Conservation (phyloP, 2,113 vertebrate species). For the Motacilla tschutschensis region DNA sequence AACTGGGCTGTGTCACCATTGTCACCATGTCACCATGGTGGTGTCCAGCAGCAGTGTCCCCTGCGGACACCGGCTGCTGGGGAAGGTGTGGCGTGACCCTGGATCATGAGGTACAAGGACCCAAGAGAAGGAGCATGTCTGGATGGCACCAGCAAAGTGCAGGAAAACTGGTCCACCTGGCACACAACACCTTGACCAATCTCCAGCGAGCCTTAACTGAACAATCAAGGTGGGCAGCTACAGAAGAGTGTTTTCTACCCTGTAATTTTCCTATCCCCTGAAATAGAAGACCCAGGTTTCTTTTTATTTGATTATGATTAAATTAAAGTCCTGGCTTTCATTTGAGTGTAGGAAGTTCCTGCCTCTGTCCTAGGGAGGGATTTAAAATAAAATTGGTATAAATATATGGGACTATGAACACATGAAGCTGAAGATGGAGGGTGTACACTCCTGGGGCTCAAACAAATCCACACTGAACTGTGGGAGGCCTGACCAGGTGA, state of each 20-base stretch:
- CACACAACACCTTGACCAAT: neutral
- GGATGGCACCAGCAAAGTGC: neutral
- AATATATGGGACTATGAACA: neutral
- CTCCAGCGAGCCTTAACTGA: neutral
- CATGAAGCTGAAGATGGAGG: neutral
- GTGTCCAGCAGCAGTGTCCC: neutral
- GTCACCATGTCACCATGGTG: neutral
- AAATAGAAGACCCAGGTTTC: neutral
- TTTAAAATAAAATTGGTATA: neutral
- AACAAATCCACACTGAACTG: fast-evolving
- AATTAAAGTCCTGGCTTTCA: neutral
- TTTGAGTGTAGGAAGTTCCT: neutral
- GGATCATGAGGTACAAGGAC: neutral
- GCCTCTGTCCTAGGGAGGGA: neutral
- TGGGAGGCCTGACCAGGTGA: neutral
- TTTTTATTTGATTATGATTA: neutral
- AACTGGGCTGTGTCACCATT: neutral
- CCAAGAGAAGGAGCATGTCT: neutral
- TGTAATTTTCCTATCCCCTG: neutral
- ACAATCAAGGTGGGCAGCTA: neutral
- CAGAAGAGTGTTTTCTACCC: neutral
- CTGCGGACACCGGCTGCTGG: fast-evolving
- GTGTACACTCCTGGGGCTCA: neutral
- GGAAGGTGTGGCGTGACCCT: neutral
- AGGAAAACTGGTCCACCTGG: neutral